These are phyloP conservation scores for Bombus breviceps DNA, from an alignment of 1,140 invertebrate species.

Conservation along the genomic window DNA sequence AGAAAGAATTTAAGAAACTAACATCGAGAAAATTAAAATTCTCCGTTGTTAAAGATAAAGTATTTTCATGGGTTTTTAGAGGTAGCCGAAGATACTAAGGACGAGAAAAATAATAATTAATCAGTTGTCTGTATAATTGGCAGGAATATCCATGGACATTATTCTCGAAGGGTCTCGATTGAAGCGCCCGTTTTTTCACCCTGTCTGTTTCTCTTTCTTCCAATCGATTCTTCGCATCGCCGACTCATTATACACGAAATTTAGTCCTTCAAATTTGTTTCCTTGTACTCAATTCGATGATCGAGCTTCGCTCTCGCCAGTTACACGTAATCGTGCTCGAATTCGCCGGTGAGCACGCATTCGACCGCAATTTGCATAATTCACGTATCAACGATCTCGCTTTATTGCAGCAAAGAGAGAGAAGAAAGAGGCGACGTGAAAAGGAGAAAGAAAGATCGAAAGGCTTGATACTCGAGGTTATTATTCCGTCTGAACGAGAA, in stretches of 20 bases:
- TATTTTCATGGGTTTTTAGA: not conserved
- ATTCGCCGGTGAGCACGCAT: conserved; percentile 20
- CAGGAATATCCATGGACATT: not conserved
- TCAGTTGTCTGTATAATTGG: not conserved
- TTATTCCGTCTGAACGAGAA: conserved; percentile 34
- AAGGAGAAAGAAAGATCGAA: not conserved
- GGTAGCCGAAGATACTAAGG: not conserved
- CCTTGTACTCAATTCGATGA: not conserved
- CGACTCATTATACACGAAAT: not conserved
- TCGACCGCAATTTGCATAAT: conserved; percentile 23
- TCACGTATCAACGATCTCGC: conserved; percentile 6
- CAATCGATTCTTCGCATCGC: not conserved
- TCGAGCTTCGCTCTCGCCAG: not conserved
- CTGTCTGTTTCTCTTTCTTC: not conserved
- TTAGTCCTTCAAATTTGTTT: not conserved
- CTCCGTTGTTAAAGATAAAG: not conserved
- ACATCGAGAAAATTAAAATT: not conserved
- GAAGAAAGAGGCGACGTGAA: not conserved
- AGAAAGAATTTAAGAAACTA: not conserved
- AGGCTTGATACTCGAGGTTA: conserved; percentile 7
- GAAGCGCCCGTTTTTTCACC: not conserved
- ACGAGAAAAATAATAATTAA: not conserved
- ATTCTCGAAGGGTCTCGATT: not conserved
- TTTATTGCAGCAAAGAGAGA: not conserved
- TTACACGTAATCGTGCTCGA: conserved; percentile 4